These are phyloP conservation scores for Tauraco hartlaubi DNA, from an alignment of 2,797 vertebrate genomes.

Conservation along the genomic window DNA sequence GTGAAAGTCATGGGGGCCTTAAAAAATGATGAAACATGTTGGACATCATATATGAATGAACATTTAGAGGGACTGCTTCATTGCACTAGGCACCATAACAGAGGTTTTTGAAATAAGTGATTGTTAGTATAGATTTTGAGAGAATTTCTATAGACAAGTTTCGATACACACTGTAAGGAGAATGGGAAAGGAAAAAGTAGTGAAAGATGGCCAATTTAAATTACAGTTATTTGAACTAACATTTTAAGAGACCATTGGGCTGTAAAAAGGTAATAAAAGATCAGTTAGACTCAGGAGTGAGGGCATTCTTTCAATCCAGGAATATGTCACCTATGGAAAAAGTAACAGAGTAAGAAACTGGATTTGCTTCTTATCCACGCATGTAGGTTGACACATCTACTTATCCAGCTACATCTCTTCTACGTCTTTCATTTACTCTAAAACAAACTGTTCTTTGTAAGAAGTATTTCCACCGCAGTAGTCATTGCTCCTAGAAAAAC, in stretches of 20 bases:
- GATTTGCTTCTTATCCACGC: neutral
- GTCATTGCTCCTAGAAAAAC: neutral
- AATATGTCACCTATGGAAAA: neutral
- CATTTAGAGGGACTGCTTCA: neutral
- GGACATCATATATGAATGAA: neutral
- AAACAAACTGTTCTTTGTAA: neutral
- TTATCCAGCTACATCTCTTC: neutral
- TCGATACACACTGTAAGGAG: neutral
- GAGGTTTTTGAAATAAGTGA: neutral
- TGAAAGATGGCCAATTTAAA: neutral
- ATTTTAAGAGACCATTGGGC: neutral
- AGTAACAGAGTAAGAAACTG: neutral
- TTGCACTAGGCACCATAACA: neutral
- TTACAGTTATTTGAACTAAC: neutral
- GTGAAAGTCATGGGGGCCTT: neutral
- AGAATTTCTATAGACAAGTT: neutral
- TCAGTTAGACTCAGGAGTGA: neutral
- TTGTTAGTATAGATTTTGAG: neutral
- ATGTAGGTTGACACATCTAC: fast-evolving
- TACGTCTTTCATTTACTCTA: neutral
- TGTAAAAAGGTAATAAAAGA: neutral
- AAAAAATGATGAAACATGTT: neutral
- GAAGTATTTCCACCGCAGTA: neutral
- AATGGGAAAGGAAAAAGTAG: neutral
- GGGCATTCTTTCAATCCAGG: neutral